Percentiles rank a stretch among this genome's conserved stretches.
phyloP scores from a whole-genome alignment of 2,797 vertebrate genomes.

The Channa striata region DNA sequence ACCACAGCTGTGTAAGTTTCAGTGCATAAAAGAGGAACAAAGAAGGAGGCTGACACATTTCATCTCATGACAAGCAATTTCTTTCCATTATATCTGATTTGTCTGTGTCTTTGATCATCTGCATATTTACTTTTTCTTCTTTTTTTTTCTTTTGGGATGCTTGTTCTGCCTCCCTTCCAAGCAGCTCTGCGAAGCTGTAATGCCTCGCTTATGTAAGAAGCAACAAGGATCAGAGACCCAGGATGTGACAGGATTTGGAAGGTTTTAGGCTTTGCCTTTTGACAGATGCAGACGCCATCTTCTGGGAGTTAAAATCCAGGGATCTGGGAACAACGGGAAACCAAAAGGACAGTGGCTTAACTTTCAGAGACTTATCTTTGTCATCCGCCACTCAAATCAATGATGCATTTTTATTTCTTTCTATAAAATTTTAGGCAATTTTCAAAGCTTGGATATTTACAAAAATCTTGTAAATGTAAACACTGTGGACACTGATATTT shows the following conservation, averaged over 20 bases:
- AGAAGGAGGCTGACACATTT: constrained; percentile 24
- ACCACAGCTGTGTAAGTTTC: neutral
- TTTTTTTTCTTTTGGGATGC: constrained; percentile 27
- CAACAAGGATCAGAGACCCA: constrained; percentile 15
- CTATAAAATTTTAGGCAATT: too few relatives aligned
- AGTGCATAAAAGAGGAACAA: constrained; percentile 22
- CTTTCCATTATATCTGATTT: constrained; percentile 38
- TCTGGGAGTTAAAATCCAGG: constrained; percentile 35
- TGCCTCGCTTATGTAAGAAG: constrained; percentile 39
- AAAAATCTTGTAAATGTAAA: too few relatives aligned
- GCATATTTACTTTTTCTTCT: constrained; percentile 7
- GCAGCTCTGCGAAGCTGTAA: constrained; percentile 53
- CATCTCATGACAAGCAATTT: constrained; percentile 40
- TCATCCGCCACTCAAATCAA: neutral
- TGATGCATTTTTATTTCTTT: too few relatives aligned
- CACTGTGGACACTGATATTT: too few relatives aligned
- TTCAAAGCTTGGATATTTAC: neutral
- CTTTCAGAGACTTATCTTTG: neutral
- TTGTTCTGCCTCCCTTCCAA: constrained; percentile 40
- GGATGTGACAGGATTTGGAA: constrained; percentile 56
- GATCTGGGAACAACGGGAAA: constrained; percentile 30
- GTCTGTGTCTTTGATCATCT: constrained; percentile 28
- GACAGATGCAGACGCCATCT: constrained; percentile 3
- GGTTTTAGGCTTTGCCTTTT: constrained; percentile 41
- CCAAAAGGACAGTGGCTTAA: constrained; percentile 24